Conservation (phyloP, 1,140 invertebrate genomes). For the Heliothis subflexa region DNA sequence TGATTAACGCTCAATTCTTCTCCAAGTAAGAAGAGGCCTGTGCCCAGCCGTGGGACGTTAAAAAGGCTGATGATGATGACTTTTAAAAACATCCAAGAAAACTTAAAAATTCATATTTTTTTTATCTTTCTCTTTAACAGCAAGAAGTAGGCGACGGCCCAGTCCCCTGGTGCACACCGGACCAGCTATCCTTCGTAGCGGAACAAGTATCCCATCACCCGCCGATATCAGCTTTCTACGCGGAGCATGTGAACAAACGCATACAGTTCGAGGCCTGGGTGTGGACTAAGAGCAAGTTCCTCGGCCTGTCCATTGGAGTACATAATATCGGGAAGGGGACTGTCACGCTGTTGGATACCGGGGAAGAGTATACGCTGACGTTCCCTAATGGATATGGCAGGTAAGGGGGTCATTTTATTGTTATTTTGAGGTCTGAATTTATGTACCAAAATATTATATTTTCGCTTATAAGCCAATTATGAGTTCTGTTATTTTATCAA, state of each 20-base stretch:
- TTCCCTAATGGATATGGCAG: slow-evolving; percentile 98
- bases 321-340: slow-evolving; percentile 94
- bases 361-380: slow-evolving; percentile 97
- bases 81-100: too few relatives aligned
- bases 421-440: too few relatives aligned
- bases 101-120: too few relatives aligned
- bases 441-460: too few relatives aligned
- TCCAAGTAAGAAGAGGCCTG: too few relatives aligned
- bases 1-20: too few relatives aligned
- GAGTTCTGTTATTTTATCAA: too few relatives aligned
- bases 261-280: slow-evolving; percentile 97
- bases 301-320: slow-evolving; percentile 97
- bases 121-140: slow-evolving; percentile 47
- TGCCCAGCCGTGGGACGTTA: too few relatives aligned
- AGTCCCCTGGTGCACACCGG: slow-evolving; percentile 92
- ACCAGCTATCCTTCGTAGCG: slow-evolving; percentile 96
- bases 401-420: slow-evolving; percentile 66
- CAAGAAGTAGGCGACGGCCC: slow-evolving; percentile 90
- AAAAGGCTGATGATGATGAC: too few relatives aligned
- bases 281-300: slow-evolving; percentile 99
- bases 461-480: too few relatives aligned
- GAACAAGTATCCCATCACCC: slow-evolving; percentile 99
- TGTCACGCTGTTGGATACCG: slow-evolving; percentile 93
- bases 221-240: slow-evolving; percentile 99
- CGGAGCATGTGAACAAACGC: slow-evolving; percentile 95